Base-by-base conservation (phyloP, 2,888 invertebrate genomes). In the Timandra comae region DNA sequence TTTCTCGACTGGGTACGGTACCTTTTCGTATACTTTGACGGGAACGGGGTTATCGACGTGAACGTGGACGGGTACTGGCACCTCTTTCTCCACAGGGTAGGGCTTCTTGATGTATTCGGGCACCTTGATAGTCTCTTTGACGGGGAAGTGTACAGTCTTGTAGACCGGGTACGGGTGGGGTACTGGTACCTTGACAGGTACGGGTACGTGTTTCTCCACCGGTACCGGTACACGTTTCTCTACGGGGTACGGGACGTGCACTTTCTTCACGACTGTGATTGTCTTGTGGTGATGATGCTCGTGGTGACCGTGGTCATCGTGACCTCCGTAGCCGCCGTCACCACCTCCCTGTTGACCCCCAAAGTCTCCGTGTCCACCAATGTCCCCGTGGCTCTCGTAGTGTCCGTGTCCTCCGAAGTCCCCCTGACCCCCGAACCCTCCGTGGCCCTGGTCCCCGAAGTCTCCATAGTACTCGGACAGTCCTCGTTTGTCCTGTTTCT, bases 1-100 rank as follows among this genome's bases (percentile, higher is more conserved):
- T 53, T 91, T 92, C 55, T 91, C 91, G 0, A 93, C 91, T 16
- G 92, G 91, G 60, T 91, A 91, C 0, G 92, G 92, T 13, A 89
- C 91, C 1, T 91, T 85, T 25, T 80, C 80, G 63, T 80, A 80
- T n/a, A 79, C 81, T 41, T 73, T 80, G 12, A 92, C 90, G 34
- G 91, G 91, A 30, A 90, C 89, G 28, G 89, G 91, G 27, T 91
- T 86, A 53, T 90, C 88, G 50, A 91, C 87, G 53, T 90, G 88
- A 19, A 91, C 90, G 63, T 89, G 89, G 37, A 90, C 89, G 1
- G 92, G 89, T 12, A 90, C 88, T 0, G 88, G 90, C 2, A 91
- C 86, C 36, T 89, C 88, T 60, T 90, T 91, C 35, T 88, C 86
- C 11, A 92, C 91, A 7, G 91, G 91, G 59, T 90, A 88, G 0